phyloP scores from a whole-genome alignment of 2,113 vertebrate species.

The Coreoperca whiteheadi region DNA sequence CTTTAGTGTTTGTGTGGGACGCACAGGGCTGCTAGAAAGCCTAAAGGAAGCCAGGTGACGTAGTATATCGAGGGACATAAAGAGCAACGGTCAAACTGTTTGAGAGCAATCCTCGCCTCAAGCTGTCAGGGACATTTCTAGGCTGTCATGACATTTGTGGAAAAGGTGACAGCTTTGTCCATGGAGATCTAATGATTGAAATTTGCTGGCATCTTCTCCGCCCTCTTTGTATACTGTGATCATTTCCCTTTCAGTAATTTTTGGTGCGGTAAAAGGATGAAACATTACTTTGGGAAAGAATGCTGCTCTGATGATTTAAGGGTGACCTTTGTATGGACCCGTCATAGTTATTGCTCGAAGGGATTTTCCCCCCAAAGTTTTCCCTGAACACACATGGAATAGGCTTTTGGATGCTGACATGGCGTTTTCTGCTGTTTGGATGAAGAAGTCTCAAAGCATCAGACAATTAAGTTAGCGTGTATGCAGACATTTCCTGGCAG shows the following conservation, averaged over 20 bases:
- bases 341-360: background rate
- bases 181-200: background rate
- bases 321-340: background rate
- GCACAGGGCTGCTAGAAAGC: too few relatives aligned
- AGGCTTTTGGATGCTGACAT: background rate
- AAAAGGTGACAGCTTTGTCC: background rate
- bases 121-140: conserved; percentile 22
- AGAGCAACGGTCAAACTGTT: conserved; percentile 33
- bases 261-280: background rate
- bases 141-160: background rate
- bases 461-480: background rate
- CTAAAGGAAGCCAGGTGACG: too few relatives aligned
- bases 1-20: too few relatives aligned
- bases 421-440: conserved; percentile 11
- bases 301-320: background rate
- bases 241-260: background rate
- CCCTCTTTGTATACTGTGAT: conserved; percentile 9
- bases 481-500: conserved; percentile 24
- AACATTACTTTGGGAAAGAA: background rate
- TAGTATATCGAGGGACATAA: too few relatives aligned
- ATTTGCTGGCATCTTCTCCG: background rate
- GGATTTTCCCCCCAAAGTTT: background rate
- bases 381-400: background rate
- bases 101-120: conserved; percentile 18
- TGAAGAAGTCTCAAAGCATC: background rate